Evolutionary conservation across 2,888 invertebrate genomes (phyloP).

Genomic region (Pyrochroa serraticornis): DNA sequence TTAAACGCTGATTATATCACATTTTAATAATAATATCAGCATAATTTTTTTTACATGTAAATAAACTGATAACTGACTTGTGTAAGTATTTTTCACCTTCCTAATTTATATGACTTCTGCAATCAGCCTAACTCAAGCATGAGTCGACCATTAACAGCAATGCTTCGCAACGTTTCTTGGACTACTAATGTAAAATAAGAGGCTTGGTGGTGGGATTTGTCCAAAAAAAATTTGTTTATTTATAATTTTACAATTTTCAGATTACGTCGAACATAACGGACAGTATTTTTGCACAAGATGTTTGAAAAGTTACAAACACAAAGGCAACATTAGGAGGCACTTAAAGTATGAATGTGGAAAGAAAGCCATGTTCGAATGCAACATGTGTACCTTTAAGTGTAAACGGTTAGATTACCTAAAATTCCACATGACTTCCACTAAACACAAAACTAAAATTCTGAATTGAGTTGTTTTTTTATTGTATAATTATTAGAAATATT

Average conservation of each 20-base stretch:
- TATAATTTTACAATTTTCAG: conserved; percentile 15
- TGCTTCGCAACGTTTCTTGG: too few relatives aligned
- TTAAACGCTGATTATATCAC: neutral
- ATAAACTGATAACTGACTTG: neutral
- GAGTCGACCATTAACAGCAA: too few relatives aligned
- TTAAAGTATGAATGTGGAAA: conserved; percentile 35
- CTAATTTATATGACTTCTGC: neutral
- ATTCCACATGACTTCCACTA: conserved; percentile 28
- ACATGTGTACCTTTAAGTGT: conserved; percentile 25
- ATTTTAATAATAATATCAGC: too few relatives aligned
- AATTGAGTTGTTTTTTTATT: too few relatives aligned
- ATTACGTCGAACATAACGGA: conserved; percentile 20
- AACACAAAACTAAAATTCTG: neutral
- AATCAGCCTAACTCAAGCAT: neutral
- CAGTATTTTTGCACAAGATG: conserved; percentile 38
- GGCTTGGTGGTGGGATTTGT: conserved; percentile 15
- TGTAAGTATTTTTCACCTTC: conserved; percentile 7
- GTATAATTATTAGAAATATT: too few relatives aligned
- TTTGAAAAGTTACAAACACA: conserved; percentile 45
- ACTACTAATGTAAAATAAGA: conserved; percentile 1
- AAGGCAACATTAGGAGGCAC: conserved; percentile 40
- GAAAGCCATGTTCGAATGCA: conserved; percentile 32
- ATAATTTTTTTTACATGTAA: too few relatives aligned
- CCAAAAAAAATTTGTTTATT: neutral
- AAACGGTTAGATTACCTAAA: conserved; percentile 29